These are phyloP conservation scores for Isaurus tuberculatus DNA, from an alignment of 92 coral and sea anemone species.

Conservation along the genomic window DNA sequence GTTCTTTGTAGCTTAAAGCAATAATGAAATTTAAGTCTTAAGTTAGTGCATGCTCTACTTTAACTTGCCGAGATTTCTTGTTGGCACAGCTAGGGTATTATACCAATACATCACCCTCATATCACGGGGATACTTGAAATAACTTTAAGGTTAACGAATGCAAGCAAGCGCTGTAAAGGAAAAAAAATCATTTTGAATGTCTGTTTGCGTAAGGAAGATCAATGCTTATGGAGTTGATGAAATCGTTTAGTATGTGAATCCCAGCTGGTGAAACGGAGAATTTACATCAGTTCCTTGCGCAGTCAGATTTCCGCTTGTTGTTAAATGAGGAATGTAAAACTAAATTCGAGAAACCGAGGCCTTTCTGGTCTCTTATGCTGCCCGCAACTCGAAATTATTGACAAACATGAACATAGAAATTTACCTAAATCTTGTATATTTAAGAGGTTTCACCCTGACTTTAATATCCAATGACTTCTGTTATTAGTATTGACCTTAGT, in stretches of 20 bases:
- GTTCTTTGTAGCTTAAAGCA: not conserved
- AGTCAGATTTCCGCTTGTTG: conserved; percentile 30
- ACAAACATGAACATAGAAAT: conserved; percentile 1
- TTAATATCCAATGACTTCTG: not conserved
- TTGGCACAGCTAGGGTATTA: not conserved
- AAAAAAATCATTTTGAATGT: conserved; percentile 35
- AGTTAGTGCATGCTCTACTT: not conserved
- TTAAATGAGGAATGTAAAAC: conserved; percentile 32
- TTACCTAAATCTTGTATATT: not conserved
- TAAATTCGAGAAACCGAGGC: not conserved
- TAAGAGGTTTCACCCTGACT: not conserved
- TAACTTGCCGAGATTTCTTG: conserved; percentile 26
- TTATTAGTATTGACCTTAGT: not conserved
- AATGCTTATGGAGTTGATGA: conserved; percentile 8
- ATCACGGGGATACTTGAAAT: conserved; percentile 34
- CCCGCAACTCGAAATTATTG: conserved; percentile 20
- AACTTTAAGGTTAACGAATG: conserved; percentile 29
- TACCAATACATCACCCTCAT: conserved; percentile 5
- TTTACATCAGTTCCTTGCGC: conserved; percentile 33
- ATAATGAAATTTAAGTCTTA: not conserved
- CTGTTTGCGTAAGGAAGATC: conserved; percentile 36
- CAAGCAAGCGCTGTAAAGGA: conserved; percentile 21
- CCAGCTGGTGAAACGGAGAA: conserved; percentile 22
- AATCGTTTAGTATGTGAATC: conserved; percentile 29
- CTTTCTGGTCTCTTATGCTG: not conserved